Evolutionary conservation across 2,888 invertebrate species (phyloP).

Genomic region (Meghimatium bilineatum): DNA sequence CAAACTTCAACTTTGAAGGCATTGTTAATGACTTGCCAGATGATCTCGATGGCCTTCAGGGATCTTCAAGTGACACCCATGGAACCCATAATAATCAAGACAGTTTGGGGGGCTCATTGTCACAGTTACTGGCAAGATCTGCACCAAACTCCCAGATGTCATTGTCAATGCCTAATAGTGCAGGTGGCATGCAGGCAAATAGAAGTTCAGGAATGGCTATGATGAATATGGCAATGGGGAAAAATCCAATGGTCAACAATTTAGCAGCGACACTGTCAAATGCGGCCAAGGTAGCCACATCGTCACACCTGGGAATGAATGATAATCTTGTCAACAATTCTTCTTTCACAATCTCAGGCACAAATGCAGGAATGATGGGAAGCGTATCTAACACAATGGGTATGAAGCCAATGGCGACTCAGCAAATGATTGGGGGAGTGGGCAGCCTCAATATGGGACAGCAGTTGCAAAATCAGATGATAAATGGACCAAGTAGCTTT

Average conservation of each 20-base stretch:
- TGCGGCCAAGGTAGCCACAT: slow-evolving; percentile 50
- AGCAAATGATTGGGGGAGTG: slow-evolving; percentile 56
- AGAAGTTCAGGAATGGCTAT: slow-evolving; percentile 54
- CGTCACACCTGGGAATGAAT: slow-evolving; percentile 50
- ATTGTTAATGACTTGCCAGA: slow-evolving; percentile 71
- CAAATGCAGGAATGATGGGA: slow-evolving; percentile 45
- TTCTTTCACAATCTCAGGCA: slow-evolving; percentile 47
- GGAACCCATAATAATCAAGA: slow-evolving; percentile 56
- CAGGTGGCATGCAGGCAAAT: slow-evolving; percentile 57
- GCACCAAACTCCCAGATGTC: slow-evolving; percentile 62
- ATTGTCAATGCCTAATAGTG: slow-evolving; percentile 78
- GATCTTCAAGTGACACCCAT: slow-evolving; percentile 62
- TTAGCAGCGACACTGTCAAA: slow-evolving; percentile 61
- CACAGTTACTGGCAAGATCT: slow-evolving; percentile 67
- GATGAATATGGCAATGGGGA: slow-evolving; percentile 62
- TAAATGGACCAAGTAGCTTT: slow-evolving; percentile 75
- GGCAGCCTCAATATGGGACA: slow-evolving; percentile 57
- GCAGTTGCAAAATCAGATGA: slow-evolving; percentile 63
- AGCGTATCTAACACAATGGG: slow-evolving; percentile 49
- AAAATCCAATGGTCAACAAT: slow-evolving; percentile 70
- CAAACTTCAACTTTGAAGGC: slow-evolving; percentile 55
- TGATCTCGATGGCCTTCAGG: slow-evolving; percentile 69
- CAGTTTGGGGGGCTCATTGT: slow-evolving; percentile 66
- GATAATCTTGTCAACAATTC: slow-evolving; percentile 46
- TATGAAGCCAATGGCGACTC: slow-evolving; percentile 51